Conservation (phyloP, 2,888 invertebrate species). For the Junonia oenone region DNA sequence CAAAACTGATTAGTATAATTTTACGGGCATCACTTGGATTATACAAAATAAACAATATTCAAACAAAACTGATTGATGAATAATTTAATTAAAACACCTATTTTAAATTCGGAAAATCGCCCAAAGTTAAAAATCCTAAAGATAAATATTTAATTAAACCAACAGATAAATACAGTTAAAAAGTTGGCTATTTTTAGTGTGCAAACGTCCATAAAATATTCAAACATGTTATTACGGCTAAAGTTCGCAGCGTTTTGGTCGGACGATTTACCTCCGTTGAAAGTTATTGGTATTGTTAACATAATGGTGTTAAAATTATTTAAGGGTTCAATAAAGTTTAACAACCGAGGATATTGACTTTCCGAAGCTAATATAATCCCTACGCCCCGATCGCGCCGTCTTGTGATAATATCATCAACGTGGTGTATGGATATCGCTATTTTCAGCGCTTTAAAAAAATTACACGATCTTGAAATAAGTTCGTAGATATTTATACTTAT, state of each 20-base stretch:
- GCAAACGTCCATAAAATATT: constrained; percentile 6
- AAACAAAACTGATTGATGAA: no score
- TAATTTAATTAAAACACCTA: not conserved
- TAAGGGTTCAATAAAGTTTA: constrained; percentile 65
- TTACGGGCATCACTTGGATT: not conserved
- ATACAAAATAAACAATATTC: not conserved
- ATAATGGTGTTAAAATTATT: constrained; percentile 67
- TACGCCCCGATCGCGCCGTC: constrained; percentile 46
- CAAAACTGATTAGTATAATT: not conserved
- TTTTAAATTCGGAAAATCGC: not conserved
- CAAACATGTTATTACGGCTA: constrained; percentile 8
- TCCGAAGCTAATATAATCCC: constrained; percentile 58
- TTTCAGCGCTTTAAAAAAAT: constrained; percentile 36
- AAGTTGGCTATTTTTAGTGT: not conserved
- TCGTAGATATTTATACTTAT: not conserved
- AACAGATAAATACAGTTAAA: not conserved
- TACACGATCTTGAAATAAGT: constrained; percentile 8
- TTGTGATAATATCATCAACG: constrained; percentile 56
- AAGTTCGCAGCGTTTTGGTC: constrained; percentile 6
- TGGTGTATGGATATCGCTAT: constrained; percentile 51
- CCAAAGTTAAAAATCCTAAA: not conserved
- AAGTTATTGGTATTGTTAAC: constrained; percentile 49
- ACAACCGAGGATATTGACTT: constrained; percentile 60
- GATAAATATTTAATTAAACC: not conserved
- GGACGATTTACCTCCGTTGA: constrained; percentile 17